Evolutionary conservation across 30 jellyfish, hydroid and myxozoan genomes (phyloP).

Genomic region (Hydractinia echinata): DNA sequence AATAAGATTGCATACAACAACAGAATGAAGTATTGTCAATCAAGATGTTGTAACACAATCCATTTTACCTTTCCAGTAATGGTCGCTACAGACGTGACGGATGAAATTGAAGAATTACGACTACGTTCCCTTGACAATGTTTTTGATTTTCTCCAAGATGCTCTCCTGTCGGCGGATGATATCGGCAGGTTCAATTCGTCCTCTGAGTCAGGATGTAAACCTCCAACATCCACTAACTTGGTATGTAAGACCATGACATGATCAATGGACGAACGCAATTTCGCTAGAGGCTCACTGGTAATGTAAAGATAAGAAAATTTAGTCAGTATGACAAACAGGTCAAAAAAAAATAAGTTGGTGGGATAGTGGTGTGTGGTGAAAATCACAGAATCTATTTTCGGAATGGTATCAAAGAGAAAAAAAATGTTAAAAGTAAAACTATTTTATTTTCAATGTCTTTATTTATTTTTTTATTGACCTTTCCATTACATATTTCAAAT

Average conservation of each 20-base stretch:
- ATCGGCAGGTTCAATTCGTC: conserved; percentile 49
- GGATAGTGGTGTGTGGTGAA: too few species aligned
- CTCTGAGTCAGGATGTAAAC: conserved; percentile 77
- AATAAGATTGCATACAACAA: neutral
- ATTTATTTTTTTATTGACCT: too few species aligned
- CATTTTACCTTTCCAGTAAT: conserved; percentile 30
- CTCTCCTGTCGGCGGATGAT: conserved; percentile 36
- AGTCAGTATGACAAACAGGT: neutral
- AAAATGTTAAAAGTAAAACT: too few species aligned
- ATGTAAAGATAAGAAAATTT: neutral
- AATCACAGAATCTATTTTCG: too few species aligned
- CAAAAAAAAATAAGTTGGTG: neutral
- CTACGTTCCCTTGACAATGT: conserved; percentile 52
- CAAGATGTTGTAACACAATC: neutral
- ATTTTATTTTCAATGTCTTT: too few species aligned
- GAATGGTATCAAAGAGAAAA: too few species aligned
- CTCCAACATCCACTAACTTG: conserved; percentile 54
- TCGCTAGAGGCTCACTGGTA: conserved; percentile 42
- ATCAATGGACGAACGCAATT: conserved; percentile 50
- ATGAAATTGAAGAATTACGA: conserved; percentile 58
- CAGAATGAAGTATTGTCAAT: neutral
- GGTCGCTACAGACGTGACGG: conserved; percentile 35
- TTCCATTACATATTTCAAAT: too few species aligned
- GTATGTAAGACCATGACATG: conserved; percentile 51
- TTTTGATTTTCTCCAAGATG: conserved; percentile 45